Conservation (phyloP, 2,888 invertebrate genomes). For the Trachelus tabidus region DNA sequence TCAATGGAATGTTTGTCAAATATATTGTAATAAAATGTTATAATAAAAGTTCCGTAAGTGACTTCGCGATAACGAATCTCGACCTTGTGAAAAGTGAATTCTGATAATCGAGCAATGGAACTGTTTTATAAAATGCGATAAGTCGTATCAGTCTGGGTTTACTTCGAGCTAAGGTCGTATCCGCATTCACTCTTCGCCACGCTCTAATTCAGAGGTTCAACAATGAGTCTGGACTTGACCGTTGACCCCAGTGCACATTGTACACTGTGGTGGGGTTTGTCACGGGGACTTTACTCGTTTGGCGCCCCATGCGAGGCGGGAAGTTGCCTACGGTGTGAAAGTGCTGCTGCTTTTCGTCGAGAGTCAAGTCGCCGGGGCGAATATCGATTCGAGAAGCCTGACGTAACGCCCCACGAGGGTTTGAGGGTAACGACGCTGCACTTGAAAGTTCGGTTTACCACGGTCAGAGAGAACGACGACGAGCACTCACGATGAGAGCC, state of each 20-base stretch:
- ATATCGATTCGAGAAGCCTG: slow-evolving; percentile 3
- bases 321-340: background rate
- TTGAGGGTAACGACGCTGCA: background rate
- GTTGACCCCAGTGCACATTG: slow-evolving; percentile 24
- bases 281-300: background rate
- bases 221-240: slow-evolving; percentile 33
- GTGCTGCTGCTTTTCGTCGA: background rate
- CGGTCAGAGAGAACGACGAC: background rate
- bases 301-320: background rate
- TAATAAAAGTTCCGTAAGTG: background rate
- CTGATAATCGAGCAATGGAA: background rate
- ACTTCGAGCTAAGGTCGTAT: background rate
- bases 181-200: background rate
- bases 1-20: background rate
- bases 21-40: background rate
- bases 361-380: background rate
- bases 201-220: slow-evolving; percentile 16
- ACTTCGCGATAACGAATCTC: background rate
- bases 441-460: slow-evolving; percentile 4
- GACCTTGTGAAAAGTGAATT: background rate
- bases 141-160: background rate
- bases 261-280: background rate
- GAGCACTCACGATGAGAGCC: background rate
- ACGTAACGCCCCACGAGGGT: slow-evolving; percentile 3
- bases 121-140: background rate